A percentile compares a stretch with the other conserved stretches of the same genome.
Evolutionary conservation across 1,140 invertebrate genomes (phyloP).

Genomic region (Macrosteles quadrilineatus): DNA sequence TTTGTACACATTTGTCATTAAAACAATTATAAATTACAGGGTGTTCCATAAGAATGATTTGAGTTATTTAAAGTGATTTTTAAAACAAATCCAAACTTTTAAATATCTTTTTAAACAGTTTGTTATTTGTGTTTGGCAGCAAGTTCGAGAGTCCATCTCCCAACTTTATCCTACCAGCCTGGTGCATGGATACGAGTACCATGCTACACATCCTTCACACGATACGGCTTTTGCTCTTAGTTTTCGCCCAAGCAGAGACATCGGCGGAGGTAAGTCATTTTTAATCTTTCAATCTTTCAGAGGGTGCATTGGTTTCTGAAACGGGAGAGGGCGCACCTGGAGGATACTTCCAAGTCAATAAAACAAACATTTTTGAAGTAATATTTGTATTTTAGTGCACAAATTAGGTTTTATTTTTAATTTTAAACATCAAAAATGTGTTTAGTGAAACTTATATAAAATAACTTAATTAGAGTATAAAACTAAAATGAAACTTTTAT

Average conservation of each 20-base stretch:
- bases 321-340: too few relatives aligned
- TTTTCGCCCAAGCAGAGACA: not conserved
- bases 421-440: too few relatives aligned
- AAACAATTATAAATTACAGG: not conserved
- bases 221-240: not conserved
- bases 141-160: not conserved
- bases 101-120: not conserved
- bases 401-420: too few relatives aligned
- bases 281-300: too few relatives aligned
- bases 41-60: not conserved
- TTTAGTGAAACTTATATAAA: too few relatives aligned
- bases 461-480: too few relatives aligned
- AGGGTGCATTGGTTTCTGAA: too few relatives aligned
- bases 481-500: too few relatives aligned
- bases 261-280: not conserved
- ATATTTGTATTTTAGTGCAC: too few relatives aligned
- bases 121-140: too few relatives aligned
- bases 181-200: constrained; percentile 9
- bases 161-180: not conserved
- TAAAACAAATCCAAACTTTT: not conserved
- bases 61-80: not conserved
- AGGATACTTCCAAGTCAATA: too few relatives aligned
- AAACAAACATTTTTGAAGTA: too few relatives aligned
- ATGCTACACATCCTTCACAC: not conserved
- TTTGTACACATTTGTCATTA: not conserved